Percentiles rank a stretch among this genome's conserved stretches.
Evolutionary conservation across 1,140 invertebrate genomes (phyloP).

Genomic region (Anadara kagoshimensis): DNA sequence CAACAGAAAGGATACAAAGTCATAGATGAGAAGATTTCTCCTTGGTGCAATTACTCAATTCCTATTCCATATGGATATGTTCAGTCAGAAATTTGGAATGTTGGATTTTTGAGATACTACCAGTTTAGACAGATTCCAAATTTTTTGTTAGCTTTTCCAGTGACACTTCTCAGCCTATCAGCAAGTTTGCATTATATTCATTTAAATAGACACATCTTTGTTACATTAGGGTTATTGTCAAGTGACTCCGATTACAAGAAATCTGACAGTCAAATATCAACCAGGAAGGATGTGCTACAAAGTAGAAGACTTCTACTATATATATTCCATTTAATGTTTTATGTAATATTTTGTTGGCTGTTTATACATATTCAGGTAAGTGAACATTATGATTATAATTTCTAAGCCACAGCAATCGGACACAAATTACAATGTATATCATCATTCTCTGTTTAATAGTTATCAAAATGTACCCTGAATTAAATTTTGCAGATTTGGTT

Average conservation of each 20-base stretch:
- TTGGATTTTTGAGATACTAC: conserved; percentile 93
- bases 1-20: conserved; percentile 71
- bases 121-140: conserved; percentile 92
- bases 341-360: conserved; percentile 85
- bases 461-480: too few relatives aligned
- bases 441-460: too few relatives aligned
- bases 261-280: conserved; percentile 17
- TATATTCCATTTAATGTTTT: conserved; percentile 83
- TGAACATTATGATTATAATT: too few relatives aligned
- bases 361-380: conserved; percentile 92
- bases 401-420: too few relatives aligned
- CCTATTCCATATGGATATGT: conserved; percentile 88
- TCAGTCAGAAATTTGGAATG: conserved; percentile 91
- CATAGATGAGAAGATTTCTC: conserved; percentile 63
- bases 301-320: conserved; percentile 79
- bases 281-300: conserved; percentile 26
- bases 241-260: conserved; percentile 15
- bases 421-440: too few relatives aligned
- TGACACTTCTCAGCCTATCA: conserved; percentile 80
- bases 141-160: conserved; percentile 90
- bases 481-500: too few relatives aligned
- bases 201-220: conserved; percentile 44
- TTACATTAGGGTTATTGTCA: conserved; percentile 44
- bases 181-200: conserved; percentile 63
- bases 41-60: conserved; percentile 85